Evolutionary conservation across 1,140 invertebrate species (phyloP).

Genomic region (Bombus impatiens): DNA sequence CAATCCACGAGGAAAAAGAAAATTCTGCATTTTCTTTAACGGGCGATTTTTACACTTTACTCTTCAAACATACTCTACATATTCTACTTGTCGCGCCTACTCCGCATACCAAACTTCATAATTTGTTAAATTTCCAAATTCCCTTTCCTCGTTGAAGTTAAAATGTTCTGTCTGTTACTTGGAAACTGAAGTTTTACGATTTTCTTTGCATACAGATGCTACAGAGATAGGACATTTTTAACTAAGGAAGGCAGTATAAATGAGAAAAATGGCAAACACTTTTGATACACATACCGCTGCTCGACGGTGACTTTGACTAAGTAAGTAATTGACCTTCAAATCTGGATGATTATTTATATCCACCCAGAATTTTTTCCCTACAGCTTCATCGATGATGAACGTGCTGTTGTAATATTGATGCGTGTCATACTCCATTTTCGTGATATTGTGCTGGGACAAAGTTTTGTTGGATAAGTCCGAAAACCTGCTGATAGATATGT

Average conservation of each 20-base stretch:
- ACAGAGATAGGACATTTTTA: too few relatives aligned
- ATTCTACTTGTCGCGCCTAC: too few relatives aligned
- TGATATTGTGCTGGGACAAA: slow-evolving; percentile 81
- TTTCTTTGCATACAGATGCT: neutral
- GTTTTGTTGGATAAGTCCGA: slow-evolving; percentile 79
- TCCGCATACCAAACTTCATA: neutral
- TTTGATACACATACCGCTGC: slow-evolving; percentile 89
- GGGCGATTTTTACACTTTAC: too few relatives aligned
- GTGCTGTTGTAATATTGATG: slow-evolving; percentile 92
- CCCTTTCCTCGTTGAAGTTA: neutral
- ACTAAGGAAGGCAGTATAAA: neutral
- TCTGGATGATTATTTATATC: slow-evolving; percentile 85
- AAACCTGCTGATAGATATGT: slow-evolving; percentile 79
- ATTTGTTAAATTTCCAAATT: neutral
- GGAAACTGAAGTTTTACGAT: too few relatives aligned
- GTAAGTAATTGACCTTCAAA: slow-evolving; percentile 86
- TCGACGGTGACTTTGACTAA: slow-evolving; percentile 93
- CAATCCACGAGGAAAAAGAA: too few relatives aligned
- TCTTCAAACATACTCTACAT: too few relatives aligned
- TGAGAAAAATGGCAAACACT: neutral
- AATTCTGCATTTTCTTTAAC: too few relatives aligned
- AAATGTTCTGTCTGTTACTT: neutral
- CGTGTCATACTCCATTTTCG: slow-evolving; percentile 84
- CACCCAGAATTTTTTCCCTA: slow-evolving; percentile 88
- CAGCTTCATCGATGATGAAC: slow-evolving; percentile 83